phyloP scores from a whole-genome alignment of 2,888 invertebrate species.

The Drosophila falleni region DNA sequence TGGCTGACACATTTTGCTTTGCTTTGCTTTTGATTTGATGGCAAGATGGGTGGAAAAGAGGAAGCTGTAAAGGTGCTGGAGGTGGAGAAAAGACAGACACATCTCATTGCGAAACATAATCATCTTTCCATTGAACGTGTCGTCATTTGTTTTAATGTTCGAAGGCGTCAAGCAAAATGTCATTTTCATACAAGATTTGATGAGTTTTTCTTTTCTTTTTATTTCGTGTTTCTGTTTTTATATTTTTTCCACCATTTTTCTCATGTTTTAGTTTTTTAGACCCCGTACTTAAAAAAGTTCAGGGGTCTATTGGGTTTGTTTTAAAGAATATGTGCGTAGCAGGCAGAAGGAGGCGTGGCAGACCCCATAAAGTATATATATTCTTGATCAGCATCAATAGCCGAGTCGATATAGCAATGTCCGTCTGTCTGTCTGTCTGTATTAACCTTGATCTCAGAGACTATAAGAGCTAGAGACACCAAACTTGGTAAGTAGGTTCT shows the following conservation, averaged over 20 bases:
- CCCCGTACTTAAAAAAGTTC: too few species aligned
- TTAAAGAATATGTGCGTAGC: too few species aligned
- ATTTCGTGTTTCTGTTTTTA: constrained; percentile 2
- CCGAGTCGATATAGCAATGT: too few species aligned
- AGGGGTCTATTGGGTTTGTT: too few species aligned
- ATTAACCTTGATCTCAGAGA: too few species aligned
- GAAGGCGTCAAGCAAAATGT: constrained; percentile 35
- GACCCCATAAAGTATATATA: too few species aligned
- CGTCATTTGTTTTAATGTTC: constrained; percentile 73
- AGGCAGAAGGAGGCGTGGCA: too few species aligned
- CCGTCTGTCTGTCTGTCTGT: too few species aligned
- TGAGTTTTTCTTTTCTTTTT: constrained; percentile 50
- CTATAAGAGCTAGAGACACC: too few species aligned
- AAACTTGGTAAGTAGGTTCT: too few species aligned
- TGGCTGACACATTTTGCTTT: constrained; percentile 61
- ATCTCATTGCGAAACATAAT: constrained; percentile 48
- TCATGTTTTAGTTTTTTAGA: not conserved
- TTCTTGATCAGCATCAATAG: too few species aligned
- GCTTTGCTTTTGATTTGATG: constrained; percentile 45
- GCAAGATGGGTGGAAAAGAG: not conserved
- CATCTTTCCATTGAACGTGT: constrained; percentile 68
- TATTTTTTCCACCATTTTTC: constrained; percentile 1
- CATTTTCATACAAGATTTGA: constrained; percentile 60
- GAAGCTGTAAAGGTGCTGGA: not conserved
- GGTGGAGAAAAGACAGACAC: constrained; percentile 13